phyloP scores from a whole-genome alignment of 92 coral and sea anemone species.

The Blastomussa wellsi region DNA sequence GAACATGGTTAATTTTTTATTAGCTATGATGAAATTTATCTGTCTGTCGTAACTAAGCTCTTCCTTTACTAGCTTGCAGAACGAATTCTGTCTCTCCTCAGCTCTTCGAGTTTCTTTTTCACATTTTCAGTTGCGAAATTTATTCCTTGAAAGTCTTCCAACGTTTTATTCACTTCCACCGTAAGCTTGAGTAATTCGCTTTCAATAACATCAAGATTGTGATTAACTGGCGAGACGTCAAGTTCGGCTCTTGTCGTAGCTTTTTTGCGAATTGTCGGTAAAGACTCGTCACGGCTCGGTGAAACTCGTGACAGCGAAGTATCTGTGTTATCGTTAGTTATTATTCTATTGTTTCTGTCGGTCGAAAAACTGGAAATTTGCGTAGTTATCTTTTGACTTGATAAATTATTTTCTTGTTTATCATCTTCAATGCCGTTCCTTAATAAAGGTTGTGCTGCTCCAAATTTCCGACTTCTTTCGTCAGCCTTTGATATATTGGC shows the following conservation, averaged over 20 bases:
- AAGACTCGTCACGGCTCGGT: conserved; percentile 3
- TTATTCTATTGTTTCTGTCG: not conserved
- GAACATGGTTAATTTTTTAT: too few species aligned
- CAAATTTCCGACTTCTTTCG: conserved; percentile 7
- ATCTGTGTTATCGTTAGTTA: not conserved
- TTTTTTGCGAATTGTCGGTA: conserved; percentile 4
- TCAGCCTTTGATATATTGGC: not conserved
- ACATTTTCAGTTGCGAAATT: not conserved
- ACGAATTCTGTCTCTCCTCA: conserved; percentile 11
- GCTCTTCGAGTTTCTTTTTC: conserved; percentile 36
- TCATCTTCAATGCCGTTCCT: not conserved
- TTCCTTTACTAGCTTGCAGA: not conserved
- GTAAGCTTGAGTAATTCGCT: conserved; percentile 3
- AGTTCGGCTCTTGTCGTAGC: conserved; percentile 4
- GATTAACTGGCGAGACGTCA: not conserved
- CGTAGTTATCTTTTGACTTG: not conserved
- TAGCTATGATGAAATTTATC: too few species aligned
- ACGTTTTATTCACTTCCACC: not conserved
- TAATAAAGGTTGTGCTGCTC: not conserved
- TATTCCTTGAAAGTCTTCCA: conserved; percentile 3
- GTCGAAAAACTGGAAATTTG: not conserved
- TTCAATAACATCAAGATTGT: conserved; percentile 11
- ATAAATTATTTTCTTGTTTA: not conserved
- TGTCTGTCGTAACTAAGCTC: too few species aligned
- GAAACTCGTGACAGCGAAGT: conserved; percentile 13